Evolutionary conservation across 1,140 invertebrate species (phyloP).

Genomic region (Andricus grossulariae): DNA sequence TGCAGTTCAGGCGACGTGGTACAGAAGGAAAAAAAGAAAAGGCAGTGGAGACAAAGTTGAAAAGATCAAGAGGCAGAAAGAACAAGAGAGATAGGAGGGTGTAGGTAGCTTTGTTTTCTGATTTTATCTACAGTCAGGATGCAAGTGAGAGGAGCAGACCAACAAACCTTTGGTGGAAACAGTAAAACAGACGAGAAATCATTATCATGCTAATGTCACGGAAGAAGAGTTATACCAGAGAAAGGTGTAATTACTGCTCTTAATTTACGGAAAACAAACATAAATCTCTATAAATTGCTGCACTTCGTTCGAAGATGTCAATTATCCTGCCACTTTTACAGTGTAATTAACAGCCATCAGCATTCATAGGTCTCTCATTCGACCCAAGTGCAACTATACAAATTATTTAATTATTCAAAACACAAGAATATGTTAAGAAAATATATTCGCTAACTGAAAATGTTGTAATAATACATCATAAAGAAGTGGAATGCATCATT

Average conservation of each 20-base stretch:
- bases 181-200: conserved; percentile 4
- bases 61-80: neutral
- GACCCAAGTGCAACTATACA: too few relatives aligned
- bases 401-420: too few relatives aligned
- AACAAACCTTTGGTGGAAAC: neutral
- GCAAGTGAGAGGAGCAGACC: neutral
- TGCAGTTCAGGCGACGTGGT: neutral
- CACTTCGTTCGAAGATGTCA: neutral
- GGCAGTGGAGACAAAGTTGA: neutral
- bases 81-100: neutral
- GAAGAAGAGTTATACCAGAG: conserved; percentile 17
- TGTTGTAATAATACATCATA: too few relatives aligned
- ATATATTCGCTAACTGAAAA: too few relatives aligned
- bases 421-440: too few relatives aligned
- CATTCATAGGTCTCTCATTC: too few relatives aligned
- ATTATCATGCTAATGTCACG: conserved; percentile 22
- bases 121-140: neutral
- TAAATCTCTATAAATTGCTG: conserved; percentile 25
- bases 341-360: neutral
- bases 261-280: conserved; percentile 17
- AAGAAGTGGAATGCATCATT: too few relatives aligned
- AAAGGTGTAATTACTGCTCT: conserved; percentile 26
- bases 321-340: conserved; percentile 4
- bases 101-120: conserved; percentile 7
- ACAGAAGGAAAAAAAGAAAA: neutral